Percentiles rank a stretch among this genome's conserved stretches.
Conservation (phyloP, 2,797 vertebrate species). For the Emydoidea blandingii region DNA sequence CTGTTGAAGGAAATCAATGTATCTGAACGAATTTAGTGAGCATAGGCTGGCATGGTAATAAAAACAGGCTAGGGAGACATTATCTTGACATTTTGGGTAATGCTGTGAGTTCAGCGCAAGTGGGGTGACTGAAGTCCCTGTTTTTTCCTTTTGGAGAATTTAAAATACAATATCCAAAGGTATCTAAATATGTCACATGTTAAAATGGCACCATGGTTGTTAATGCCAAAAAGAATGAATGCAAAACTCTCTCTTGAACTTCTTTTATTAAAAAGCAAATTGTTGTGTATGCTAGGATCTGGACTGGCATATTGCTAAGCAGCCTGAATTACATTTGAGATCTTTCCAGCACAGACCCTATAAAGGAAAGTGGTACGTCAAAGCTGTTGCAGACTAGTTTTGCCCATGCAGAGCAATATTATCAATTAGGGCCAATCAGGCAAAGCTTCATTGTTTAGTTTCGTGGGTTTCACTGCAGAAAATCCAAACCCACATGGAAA, state of each 20-base stretch:
- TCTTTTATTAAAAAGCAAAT: background rate
- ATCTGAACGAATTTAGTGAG: conserved; percentile 56
- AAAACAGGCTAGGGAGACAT: conserved; percentile 38
- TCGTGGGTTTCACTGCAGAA: background rate
- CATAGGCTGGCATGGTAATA: conserved; percentile 26
- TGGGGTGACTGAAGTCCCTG: conserved; percentile 8
- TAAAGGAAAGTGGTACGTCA: background rate
- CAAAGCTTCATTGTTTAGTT: background rate
- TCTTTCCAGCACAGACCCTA: too few species aligned
- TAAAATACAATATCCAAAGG: background rate
- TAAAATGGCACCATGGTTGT: background rate
- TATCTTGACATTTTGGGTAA: conserved; percentile 45
- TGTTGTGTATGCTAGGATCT: too few species aligned
- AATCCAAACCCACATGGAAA: background rate
- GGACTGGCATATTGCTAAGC: background rate
- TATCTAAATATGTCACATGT: background rate
- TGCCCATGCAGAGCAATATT: background rate
- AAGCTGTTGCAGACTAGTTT: background rate
- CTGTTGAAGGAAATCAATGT: conserved; percentile 62
- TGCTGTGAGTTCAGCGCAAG: conserved; percentile 12
- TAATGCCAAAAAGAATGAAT: background rate
- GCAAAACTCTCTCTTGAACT: background rate
- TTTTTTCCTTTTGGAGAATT: conserved; percentile 6
- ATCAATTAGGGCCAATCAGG: background rate
- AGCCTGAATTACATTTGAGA: background rate